A percentile compares a stretch with the other conserved stretches of the same genome.
Conservation (phyloP, 2,888 invertebrate species). For the Cephus pygmeus region DNA sequence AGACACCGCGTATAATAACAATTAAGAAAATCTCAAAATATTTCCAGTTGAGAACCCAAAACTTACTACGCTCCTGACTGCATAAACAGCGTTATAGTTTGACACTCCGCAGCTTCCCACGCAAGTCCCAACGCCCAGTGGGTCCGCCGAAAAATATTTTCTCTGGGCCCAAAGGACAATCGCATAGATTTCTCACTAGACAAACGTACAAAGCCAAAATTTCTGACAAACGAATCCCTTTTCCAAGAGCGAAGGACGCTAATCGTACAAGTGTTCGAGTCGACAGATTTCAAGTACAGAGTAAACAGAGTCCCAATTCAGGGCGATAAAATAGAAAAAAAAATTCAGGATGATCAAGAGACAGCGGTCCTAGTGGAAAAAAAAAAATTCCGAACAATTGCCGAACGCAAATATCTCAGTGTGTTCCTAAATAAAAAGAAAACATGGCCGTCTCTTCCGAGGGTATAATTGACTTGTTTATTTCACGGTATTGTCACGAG, state of each 20-base stretch:
- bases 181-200: conserved; percentile 2
- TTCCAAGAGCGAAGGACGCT: neutral
- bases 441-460: neutral
- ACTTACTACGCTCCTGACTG: neutral
- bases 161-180: conserved; percentile 31
- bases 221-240: neutral
- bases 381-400: neutral
- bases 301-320: neutral
- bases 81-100: conserved; percentile 30
- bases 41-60: neutral
- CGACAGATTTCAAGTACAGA: neutral
- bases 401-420: neutral
- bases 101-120: conserved; percentile 26
- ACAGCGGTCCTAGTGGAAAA: too few species aligned
- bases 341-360: neutral
- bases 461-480: conserved; percentile 48
- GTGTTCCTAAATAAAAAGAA: neutral
- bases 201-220: neutral
- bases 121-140: conserved; percentile 28
- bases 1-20: neutral
- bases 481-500: conserved; percentile 34
- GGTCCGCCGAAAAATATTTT: conserved; percentile 40
- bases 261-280: neutral
- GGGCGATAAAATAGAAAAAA: neutral
- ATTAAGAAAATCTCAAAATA: neutral